Evolutionary conservation across 1,140 invertebrate genomes (phyloP).

Genomic region (Proctacanthus coquilletti): DNA sequence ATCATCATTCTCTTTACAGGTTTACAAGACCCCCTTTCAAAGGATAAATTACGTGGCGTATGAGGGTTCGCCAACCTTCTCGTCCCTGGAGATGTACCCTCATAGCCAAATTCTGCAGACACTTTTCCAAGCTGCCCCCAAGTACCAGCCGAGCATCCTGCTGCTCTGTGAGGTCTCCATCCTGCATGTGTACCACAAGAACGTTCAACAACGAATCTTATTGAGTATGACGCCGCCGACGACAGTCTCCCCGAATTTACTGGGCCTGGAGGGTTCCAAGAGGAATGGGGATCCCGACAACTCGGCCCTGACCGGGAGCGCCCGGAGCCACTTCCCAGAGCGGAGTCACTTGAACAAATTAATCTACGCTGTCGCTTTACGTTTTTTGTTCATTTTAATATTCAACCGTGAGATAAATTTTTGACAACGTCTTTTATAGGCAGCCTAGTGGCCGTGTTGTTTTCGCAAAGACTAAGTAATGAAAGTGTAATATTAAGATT

Average conservation of each 20-base stretch:
- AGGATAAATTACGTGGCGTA: slow-evolving; percentile 23
- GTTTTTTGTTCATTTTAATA: no score
- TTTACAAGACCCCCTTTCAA: slow-evolving; percentile 24
- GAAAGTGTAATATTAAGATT: no score
- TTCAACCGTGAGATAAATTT: no score
- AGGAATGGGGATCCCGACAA: slow-evolving; percentile 29
- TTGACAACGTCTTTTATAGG: no score
- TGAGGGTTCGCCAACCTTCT: slow-evolving; percentile 24
- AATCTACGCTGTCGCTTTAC: no score
- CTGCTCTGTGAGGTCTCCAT: slow-evolving; percentile 26
- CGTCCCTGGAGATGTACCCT: slow-evolving; percentile 22
- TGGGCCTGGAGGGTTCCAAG: slow-evolving; percentile 27
- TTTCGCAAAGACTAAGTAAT: no score
- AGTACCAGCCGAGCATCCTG: slow-evolving; percentile 22
- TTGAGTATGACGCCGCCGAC: slow-evolving; percentile 21
- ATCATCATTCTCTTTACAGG: slow-evolving; percentile 11
- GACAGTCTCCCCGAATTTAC: slow-evolving; percentile 26
- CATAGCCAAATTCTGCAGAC: slow-evolving; percentile 26
- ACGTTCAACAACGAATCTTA: slow-evolving; percentile 19
- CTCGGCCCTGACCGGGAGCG: slow-evolving; percentile 22
- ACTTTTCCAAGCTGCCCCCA: slow-evolving; percentile 24
- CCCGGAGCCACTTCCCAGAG: not conserved
- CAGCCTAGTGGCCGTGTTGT: no score
- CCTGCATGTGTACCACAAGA: slow-evolving; percentile 27
- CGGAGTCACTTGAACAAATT: no score